A percentile compares a stretch with the other conserved stretches of the same genome.
phyloP scores from a whole-genome alignment of 2,888 invertebrate genomes.

The Artemia sp. region DNA sequence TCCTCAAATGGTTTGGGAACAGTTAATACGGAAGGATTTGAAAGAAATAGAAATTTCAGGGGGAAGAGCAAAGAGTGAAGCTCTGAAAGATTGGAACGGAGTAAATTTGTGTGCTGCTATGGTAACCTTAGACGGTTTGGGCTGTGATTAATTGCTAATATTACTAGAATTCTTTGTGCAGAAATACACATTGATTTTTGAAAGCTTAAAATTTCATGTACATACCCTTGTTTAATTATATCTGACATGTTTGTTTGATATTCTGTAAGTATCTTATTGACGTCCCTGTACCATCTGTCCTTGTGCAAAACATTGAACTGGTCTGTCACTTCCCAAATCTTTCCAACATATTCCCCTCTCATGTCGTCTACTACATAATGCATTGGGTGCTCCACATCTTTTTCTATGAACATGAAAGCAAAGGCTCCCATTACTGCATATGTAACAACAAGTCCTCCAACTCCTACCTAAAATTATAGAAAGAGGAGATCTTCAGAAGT shows the following conservation, averaged over 20 bases:
- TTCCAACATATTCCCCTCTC: slow-evolving; percentile 30
- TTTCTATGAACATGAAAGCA: slow-evolving; percentile 60
- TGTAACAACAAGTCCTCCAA: slow-evolving; percentile 67
- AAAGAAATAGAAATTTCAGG: no score
- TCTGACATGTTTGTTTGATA: slow-evolving; percentile 37
- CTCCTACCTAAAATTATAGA: slow-evolving; percentile 38
- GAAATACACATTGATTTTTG: no score
- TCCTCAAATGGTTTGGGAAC: no score
- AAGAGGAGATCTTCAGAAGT: no score
- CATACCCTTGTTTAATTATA: not conserved
- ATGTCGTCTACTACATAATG: slow-evolving; percentile 35
- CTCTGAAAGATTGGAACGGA: no score
- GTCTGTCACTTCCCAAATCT: slow-evolving; percentile 47
- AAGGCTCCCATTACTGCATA: slow-evolving; percentile 72
- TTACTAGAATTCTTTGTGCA: no score
- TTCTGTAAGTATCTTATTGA: slow-evolving; percentile 26
- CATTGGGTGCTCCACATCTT: slow-evolving; percentile 34
- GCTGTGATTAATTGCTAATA: no score
- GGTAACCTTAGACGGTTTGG: no score
- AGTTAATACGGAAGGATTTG: no score
- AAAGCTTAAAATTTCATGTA: not conserved
- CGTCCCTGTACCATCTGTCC: slow-evolving; percentile 25
- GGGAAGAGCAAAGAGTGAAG: no score
- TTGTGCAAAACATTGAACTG: slow-evolving; percentile 51
- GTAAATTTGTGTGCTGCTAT: no score